Conservation (phyloP, 92 coral and sea anemone genomes). For the Pocillopora grandis region DNA sequence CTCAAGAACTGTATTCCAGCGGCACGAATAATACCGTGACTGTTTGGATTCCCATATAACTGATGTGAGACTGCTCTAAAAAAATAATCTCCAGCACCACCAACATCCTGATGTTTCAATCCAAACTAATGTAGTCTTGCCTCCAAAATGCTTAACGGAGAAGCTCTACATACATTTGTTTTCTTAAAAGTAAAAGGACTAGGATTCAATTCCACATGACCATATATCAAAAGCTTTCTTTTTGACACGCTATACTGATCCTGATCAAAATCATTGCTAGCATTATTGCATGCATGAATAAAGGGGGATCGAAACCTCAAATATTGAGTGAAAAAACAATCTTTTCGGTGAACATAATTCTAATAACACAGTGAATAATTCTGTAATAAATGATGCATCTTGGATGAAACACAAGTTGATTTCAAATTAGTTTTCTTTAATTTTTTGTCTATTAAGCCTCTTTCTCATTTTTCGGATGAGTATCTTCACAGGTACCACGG, state of each 20-base stretch:
- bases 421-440: conserved; percentile 19
- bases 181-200: neutral
- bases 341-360: conserved; percentile 32
- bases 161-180: neutral
- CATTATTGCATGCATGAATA: conserved; percentile 18
- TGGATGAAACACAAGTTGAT: conserved; percentile 47
- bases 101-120: conserved; percentile 11
- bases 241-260: conserved; percentile 22
- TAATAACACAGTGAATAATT: conserved; percentile 36
- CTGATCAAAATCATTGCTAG: conserved; percentile 14
- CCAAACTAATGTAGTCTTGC: conserved; percentile 4
- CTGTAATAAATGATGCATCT: conserved; percentile 31
- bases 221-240: conserved; percentile 14
- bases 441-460: conserved; percentile 39
- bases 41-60: conserved; percentile 37
- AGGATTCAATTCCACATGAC: conserved; percentile 23
- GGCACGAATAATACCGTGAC: conserved; percentile 25
- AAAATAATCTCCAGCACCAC: neutral
- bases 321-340: conserved; percentile 33
- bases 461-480: conserved; percentile 39
- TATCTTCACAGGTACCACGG: conserved; percentile 42
- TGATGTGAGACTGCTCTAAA: conserved; percentile 49
- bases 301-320: conserved; percentile 18
- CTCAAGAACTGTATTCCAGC: conserved; percentile 33
- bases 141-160: conserved; percentile 3